Evolutionary conservation across 2,888 invertebrate genomes (phyloP).

Genomic region (Hoplodrina ambigua): DNA sequence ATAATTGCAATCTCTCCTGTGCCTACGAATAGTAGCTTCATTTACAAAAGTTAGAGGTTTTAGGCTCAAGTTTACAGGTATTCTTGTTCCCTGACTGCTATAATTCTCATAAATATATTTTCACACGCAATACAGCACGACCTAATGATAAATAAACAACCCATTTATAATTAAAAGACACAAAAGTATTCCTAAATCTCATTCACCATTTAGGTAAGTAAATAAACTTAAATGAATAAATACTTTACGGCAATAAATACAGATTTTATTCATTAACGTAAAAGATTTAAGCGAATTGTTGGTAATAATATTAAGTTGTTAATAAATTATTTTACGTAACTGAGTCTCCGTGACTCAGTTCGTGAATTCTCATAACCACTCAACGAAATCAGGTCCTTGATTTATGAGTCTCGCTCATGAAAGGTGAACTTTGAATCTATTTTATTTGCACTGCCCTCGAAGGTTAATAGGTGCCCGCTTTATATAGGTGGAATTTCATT

Average conservation of each 20-base stretch:
- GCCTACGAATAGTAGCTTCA: not conserved
- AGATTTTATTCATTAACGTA: constrained; percentile 48
- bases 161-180: too few species aligned
- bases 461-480: not conserved
- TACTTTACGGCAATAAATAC: constrained; percentile 30
- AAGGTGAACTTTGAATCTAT: constrained; percentile 24
- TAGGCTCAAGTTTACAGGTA: not conserved
- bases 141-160: not conserved
- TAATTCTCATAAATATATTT: not conserved
- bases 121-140: not conserved
- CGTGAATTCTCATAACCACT: constrained; percentile 40
- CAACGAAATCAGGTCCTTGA: constrained; percentile 49
- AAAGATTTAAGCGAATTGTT: constrained; percentile 50
- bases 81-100: not conserved
- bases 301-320: constrained; percentile 49
- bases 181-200: constrained; percentile 5
- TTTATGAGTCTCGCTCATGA: constrained; percentile 43
- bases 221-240: constrained; percentile 17
- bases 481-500: not conserved
- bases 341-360: constrained; percentile 42
- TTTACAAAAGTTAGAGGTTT: not conserved
- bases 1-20: too few species aligned
- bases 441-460: constrained; percentile 19
- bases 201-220: not conserved
- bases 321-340: constrained; percentile 51